phyloP scores from a whole-genome alignment of 2,797 vertebrate genomes.

The Typhlichthys eigenmanni region DNA sequence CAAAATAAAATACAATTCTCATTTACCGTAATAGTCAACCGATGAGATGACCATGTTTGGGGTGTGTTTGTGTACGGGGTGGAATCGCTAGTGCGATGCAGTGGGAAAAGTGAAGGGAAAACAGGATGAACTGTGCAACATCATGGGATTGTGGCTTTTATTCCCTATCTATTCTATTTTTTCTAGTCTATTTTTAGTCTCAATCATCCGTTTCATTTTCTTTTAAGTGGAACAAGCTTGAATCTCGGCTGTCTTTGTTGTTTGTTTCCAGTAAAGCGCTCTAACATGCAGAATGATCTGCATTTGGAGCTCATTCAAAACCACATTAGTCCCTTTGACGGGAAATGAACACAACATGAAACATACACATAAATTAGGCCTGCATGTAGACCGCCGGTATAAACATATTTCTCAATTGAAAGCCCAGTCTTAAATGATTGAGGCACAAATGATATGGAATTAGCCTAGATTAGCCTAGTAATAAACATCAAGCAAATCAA shows the following conservation, averaged over 20 bases:
- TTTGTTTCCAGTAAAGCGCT: conserved; percentile 24
- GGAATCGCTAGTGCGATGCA: conserved; percentile 11
- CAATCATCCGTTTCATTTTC: conserved; percentile 40
- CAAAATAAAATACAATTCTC: too few relatives aligned
- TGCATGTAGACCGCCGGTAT: too few relatives aligned
- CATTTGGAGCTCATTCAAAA: conserved; percentile 37
- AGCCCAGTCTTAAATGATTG: too few relatives aligned
- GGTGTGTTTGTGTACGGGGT: conserved; percentile 27
- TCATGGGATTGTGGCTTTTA: conserved; percentile 33
- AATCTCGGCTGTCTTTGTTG: conserved; percentile 19
- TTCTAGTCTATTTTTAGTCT: conserved; percentile 60
- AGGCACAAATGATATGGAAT: too few relatives aligned
- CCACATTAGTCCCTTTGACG: background rate
- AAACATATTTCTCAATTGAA: too few relatives aligned
- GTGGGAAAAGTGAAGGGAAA: conserved; percentile 29
- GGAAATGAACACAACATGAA: too few relatives aligned
- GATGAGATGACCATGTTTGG: conserved; percentile 17
- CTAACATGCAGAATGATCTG: conserved; percentile 40
- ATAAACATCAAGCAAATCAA: too few relatives aligned
- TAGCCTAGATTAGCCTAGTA: too few relatives aligned
- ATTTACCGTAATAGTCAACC: conserved; percentile 9
- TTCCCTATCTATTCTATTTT: conserved; percentile 47
- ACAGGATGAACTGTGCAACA: background rate
- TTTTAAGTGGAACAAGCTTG: conserved; percentile 45
- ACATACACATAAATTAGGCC: too few relatives aligned